Percentiles rank a stretch among this genome's conserved stretches.
phyloP scores from a whole-genome alignment of 2,888 invertebrate genomes.

The Macaria liturata region DNA sequence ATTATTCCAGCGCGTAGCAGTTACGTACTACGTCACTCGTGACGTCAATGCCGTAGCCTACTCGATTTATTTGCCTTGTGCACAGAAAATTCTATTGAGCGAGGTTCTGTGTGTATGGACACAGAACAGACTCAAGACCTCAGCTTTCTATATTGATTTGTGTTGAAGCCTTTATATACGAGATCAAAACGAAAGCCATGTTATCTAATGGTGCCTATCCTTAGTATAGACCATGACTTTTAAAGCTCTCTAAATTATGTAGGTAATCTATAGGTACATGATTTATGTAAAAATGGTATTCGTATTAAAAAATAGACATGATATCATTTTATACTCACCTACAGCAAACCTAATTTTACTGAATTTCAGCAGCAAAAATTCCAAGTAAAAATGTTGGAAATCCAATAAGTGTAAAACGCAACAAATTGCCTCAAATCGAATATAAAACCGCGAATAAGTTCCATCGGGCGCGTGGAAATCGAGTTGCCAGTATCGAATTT shows the following conservation, averaged over 20 bases:
- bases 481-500: conserved; percentile 41
- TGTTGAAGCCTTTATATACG: background rate
- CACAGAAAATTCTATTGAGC: too few relatives aligned
- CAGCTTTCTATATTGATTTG: background rate
- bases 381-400: conserved; percentile 1
- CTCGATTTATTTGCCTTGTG: too few relatives aligned
- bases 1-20: background rate
- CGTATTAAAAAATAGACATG: too few relatives aligned
- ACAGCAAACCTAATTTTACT: too few relatives aligned
- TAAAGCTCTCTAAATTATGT: too few relatives aligned
- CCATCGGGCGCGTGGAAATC: conserved; percentile 35
- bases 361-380: background rate
- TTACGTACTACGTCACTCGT: background rate
- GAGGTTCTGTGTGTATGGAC: too few relatives aligned
- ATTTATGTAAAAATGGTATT: too few relatives aligned
- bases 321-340: too few relatives aligned
- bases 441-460: conserved; percentile 24
- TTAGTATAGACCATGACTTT: too few relatives aligned
- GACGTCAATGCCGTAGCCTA: background rate
- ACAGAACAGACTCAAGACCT: too few relatives aligned
- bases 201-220: too few relatives aligned
- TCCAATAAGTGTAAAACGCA: conserved; percentile 11
- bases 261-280: too few relatives aligned
- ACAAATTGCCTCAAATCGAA: conserved; percentile 16
- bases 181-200: background rate